These are phyloP conservation scores for Cochlearius cochlearius DNA, from an alignment of 2,113 vertebrate species.

Conservation along the genomic window DNA sequence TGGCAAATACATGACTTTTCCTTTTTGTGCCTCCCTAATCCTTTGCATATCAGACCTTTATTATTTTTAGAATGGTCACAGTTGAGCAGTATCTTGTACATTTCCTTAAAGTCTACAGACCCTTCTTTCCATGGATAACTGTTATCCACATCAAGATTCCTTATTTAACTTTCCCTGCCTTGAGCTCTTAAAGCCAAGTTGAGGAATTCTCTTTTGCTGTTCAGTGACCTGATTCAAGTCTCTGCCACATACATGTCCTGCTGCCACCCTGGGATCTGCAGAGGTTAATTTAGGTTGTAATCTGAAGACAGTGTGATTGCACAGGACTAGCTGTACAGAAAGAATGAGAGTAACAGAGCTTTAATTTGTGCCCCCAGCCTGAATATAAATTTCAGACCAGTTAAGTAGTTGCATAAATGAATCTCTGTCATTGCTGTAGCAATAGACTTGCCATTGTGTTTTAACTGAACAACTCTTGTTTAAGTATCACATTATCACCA, in stretches of 20 bases:
- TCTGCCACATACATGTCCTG: neutral
- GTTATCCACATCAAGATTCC: neutral
- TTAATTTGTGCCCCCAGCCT: neutral
- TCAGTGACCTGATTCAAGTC: neutral
- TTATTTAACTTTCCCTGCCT: neutral
- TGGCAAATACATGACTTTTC: neutral
- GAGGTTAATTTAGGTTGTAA: neutral
- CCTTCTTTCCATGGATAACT: neutral
- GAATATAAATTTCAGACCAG: neutral
- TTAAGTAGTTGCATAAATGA: neutral
- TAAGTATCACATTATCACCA: neutral
- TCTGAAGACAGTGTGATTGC: neutral
- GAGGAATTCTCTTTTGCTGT: neutral
- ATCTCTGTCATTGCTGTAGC: neutral
- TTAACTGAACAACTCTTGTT: neutral
- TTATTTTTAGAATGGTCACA: neutral
- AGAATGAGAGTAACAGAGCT: neutral
- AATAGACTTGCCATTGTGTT: neutral
- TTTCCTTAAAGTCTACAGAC: neutral
- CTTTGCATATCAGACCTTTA: neutral
- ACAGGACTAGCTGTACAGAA: neutral
- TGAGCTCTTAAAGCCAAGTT: neutral
- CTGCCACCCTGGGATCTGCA: neutral
- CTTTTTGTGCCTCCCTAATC: neutral
- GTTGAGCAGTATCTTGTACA: neutral